phyloP scores from a whole-genome alignment of 1,140 invertebrate genomes.

The Drosophila nigromelanica region DNA sequence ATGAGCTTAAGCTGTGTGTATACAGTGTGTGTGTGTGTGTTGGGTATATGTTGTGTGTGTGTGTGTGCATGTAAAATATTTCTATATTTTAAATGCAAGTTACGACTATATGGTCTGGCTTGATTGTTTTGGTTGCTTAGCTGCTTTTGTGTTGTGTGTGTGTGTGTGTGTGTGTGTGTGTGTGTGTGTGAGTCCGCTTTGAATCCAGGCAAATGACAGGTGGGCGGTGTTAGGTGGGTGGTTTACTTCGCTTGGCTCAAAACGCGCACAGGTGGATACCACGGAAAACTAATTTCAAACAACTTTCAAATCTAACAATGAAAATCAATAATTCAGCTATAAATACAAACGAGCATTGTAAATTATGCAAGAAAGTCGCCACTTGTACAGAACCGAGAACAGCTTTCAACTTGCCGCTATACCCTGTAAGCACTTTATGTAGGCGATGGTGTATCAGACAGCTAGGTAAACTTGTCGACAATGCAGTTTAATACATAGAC shows the following conservation, averaged over 20 bases:
- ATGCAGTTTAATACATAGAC: too few species aligned
- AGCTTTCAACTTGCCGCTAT: slow-evolving; percentile 1
- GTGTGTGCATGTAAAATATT: slow-evolving; percentile 19
- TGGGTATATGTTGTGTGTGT: not conserved
- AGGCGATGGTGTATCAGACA: too few species aligned
- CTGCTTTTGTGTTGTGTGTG: not conserved
- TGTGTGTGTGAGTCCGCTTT: not conserved
- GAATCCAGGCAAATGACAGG: not conserved
- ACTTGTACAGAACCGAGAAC: slow-evolving; percentile 13
- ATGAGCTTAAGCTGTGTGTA: slow-evolving; percentile 10
- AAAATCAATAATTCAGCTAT: slow-evolving; percentile 75
- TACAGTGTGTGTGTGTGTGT: not conserved
- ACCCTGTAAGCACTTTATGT: not conserved
- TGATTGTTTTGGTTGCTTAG: slow-evolving; percentile 10
- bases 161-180: not conserved
- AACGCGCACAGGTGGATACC: slow-evolving; percentile 27
- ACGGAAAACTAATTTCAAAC: slow-evolving; percentile 50
- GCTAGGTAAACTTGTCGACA: too few species aligned
- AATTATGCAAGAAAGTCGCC: slow-evolving; percentile 52
- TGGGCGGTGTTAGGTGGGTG: not conserved
- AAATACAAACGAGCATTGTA: slow-evolving; percentile 59
- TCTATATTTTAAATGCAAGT: slow-evolving; percentile 43
- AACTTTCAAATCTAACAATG: slow-evolving; percentile 57
- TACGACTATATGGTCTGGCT: slow-evolving; percentile 1
- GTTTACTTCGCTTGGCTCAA: not conserved